Evolutionary conservation across 2,113 vertebrate genomes (phyloP).

Genomic region (Theristicus caerulescens): DNA sequence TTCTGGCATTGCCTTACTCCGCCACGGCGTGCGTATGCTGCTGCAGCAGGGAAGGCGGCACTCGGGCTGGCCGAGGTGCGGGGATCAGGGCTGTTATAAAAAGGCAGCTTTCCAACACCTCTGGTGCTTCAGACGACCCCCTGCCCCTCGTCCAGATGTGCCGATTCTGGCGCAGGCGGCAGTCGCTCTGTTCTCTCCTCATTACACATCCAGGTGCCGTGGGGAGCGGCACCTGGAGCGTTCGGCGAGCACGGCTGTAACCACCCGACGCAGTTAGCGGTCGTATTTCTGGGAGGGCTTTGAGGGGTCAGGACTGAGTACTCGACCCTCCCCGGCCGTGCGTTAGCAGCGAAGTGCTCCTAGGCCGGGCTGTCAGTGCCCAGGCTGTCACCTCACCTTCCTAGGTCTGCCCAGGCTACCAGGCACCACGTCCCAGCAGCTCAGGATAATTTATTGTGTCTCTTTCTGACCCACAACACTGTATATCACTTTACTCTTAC

Average conservation of each 20-base stretch:
- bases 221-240: neutral
- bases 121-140: neutral
- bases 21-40: neutral
- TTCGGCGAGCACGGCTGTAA: neutral
- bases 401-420: neutral
- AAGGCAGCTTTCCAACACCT: neutral
- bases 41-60: neutral
- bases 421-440: accelerated
- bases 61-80: accelerated
- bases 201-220: neutral
- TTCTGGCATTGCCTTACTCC: neutral
- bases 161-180: neutral
- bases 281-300: neutral
- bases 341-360: neutral
- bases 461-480: neutral
- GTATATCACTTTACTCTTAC: neutral
- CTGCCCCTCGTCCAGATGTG: neutral
- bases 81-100: neutral
- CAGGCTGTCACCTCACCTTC: neutral
- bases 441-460: slow-evolving; percentile 21
- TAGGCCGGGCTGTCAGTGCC: neutral
- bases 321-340: neutral
- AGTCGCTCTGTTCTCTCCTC: neutral
- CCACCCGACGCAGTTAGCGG: neutral
- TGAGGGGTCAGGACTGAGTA: neutral